A percentile compares a stretch with the other conserved stretches of the same genome.
These are phyloP conservation scores for Syngnathoides biaculeatus DNA, from an alignment of 2,113 vertebrate species.

Conservation along the genomic window DNA sequence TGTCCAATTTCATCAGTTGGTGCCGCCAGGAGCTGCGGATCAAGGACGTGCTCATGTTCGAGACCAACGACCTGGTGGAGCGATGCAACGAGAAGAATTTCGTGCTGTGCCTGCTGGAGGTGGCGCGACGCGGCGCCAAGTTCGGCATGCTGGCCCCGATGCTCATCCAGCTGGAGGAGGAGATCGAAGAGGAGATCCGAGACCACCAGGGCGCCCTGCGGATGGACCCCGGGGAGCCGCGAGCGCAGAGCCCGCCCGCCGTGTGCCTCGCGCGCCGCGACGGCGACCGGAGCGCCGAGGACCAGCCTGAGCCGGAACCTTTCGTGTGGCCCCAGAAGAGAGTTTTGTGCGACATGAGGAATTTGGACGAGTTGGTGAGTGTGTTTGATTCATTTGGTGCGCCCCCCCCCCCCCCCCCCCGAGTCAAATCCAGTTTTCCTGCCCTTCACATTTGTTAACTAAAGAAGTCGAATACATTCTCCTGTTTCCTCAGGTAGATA, in stretches of 20 bases:
- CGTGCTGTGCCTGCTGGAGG: constrained; percentile 90
- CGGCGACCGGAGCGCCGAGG: constrained; percentile 51
- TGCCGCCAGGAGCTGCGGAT: constrained; percentile 89
- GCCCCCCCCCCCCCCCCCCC: too few relatives aligned
- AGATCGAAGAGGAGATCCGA: constrained; percentile 91
- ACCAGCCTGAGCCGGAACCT: constrained; percentile 58
- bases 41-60: constrained; percentile 96
- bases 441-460: neutral
- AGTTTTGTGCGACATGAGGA: constrained; percentile 84
- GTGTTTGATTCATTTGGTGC: neutral
- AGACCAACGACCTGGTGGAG: constrained; percentile 95
- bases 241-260: constrained; percentile 50
- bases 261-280: constrained; percentile 60
- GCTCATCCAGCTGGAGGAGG: constrained; percentile 94
- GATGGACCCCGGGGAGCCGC: constrained; percentile 17
- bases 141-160: constrained; percentile 95
- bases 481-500: too few relatives aligned
- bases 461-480: too few relatives aligned
- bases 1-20: constrained; percentile 96
- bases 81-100: constrained; percentile 94
- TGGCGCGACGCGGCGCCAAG: constrained; percentile 87
- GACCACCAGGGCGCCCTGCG: constrained; percentile 74
- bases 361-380: constrained; percentile 95
- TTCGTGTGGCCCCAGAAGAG: constrained; percentile 77
- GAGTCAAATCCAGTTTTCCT: too few relatives aligned